Evolutionary conservation across 2,888 invertebrate genomes (phyloP), one percentile per base, ranked within the genome.

Genomic region (Eulithis testata): DNA sequence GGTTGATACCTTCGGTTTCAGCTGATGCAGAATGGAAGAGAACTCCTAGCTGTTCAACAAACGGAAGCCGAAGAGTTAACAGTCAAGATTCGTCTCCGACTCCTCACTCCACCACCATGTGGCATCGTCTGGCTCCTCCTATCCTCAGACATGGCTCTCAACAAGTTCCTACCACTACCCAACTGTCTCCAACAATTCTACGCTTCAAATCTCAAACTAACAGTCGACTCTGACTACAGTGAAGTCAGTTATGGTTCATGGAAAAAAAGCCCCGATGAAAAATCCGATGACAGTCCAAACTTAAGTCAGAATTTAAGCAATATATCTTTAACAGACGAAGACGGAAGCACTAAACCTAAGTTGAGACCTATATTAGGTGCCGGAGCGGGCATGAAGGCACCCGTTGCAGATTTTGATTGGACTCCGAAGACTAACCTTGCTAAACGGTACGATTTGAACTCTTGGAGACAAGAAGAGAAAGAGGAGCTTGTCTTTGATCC

Each of bases 11-110:
- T 52, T 36, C n/a, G 58, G 65, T 84, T 78, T 12, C 88, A 93
- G 93, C 72, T 93, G 36, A 92, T 93, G 93, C 93, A 92, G 66
- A 93, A 92, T 43, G 93, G 93, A 0, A 77, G 93, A 1, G 93
- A 93, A 59, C 81, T 93, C 0, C 81, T 91, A 0, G 83, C 90
- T 0, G 86, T 91, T 0, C 77, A 89, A 0, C 78, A 90, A 0
- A 85, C 84, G 58, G 92, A 93, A 4, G 51, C 92, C 0, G 93
- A 93, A 59, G 91, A 93, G 4, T 71, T 93, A 0, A 89, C 90
- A 14, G 88, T 92, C 45, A 87, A 91, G 0, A 88, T 93, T 54
- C 82, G 92, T 0, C 84, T 89, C 0, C 80, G 93, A 0, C 71
- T 93, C 0, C 76, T 93, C 0, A 76, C 85, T 0, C 91, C 91